Base-by-base conservation (phyloP, 1,140 invertebrate species). In the Ericerus pela region DNA sequence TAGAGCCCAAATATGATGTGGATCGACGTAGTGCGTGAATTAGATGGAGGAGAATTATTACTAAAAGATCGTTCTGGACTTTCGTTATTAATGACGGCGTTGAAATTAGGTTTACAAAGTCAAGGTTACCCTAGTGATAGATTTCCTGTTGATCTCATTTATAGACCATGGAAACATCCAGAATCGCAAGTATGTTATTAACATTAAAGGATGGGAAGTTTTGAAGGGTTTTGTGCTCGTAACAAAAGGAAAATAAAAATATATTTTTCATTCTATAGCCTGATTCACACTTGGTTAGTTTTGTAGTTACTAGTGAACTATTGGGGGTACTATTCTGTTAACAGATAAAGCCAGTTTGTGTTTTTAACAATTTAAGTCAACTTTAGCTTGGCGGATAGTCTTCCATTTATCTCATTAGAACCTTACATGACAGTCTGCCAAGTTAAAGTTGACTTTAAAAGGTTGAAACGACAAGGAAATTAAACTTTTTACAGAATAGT, bases 11-110 rank as follows among this genome's bases (percentile, higher is more conserved):
- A 81, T 63, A 68, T 96, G 29, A 82, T 83, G 63, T 96, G 93
- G 91, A 88, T 83, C 64, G 93, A 96, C 64, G 88, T 97, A 0
- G 81, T 95, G 43, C 68, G 80, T 54, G 87, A 95, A 67, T 69
- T 96, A 28, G 94, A 98, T 68, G 86, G 96, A 69, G 75, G 81
- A 10, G 87, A 89, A 57, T 96, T 97, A 65, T 66, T 88, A 12
- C 76, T 97, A 1, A 84, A 87, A 63, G 89, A 93, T 69, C 78
- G 90, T 61, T 79, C 81, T 64, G 87, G 87, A 14, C 73, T 97
- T 29, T 80, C 76, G 62, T 67, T 95, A 4, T 67, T 96, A 4
- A 79, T 93, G 43, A 84, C 81, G 47, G 86, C 84, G 37, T 68
- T 96, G 4, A 27, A 59, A 51, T 70, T 86, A 26, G 89, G 86